A percentile compares a stretch with the other conserved stretches of the same genome.
Evolutionary conservation across 2,888 invertebrate genomes (phyloP).

Genomic region (Xestia sexstrigata): DNA sequence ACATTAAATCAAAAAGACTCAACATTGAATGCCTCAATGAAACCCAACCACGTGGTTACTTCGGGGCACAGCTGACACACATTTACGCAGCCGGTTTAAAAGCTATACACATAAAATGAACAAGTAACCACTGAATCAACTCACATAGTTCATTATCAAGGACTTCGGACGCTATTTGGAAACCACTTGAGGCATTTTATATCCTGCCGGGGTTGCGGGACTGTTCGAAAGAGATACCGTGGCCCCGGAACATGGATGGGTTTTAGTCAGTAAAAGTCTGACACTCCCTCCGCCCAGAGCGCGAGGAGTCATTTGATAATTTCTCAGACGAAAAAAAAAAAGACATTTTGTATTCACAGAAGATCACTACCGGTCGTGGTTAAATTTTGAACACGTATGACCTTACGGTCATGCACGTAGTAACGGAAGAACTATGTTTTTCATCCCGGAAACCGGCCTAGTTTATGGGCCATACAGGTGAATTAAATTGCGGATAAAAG

Average conservation of each 20-base stretch:
- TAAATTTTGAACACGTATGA: slow-evolving; percentile 25
- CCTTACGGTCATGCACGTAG: not conserved
- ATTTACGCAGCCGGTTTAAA: slow-evolving; percentile 35
- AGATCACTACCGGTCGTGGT: slow-evolving; percentile 14
- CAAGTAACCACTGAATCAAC: slow-evolving; percentile 25
- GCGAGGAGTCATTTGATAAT: too few species aligned
- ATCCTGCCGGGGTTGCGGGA: too few species aligned
- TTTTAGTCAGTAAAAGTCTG: too few species aligned
- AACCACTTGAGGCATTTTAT: slow-evolving; percentile 25
- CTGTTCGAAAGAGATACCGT: too few species aligned
- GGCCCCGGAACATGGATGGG: too few species aligned
- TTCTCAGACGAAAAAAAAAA: too few species aligned
- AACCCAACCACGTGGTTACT: slow-evolving; percentile 34
- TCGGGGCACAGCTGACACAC: slow-evolving; percentile 38
- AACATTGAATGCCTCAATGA: slow-evolving; percentile 23
- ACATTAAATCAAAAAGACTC: not conserved
- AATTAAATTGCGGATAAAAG: slow-evolving; percentile 9
- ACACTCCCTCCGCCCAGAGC: too few species aligned
- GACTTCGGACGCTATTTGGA: slow-evolving; percentile 20
- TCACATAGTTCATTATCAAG: slow-evolving; percentile 46
- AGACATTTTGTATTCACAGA: slow-evolving; percentile 32
- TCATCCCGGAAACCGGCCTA: slow-evolving; percentile 22
- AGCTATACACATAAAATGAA: slow-evolving; percentile 17
- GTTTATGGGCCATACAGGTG: not conserved
- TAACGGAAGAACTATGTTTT: not conserved